A percentile compares a stretch with the other conserved stretches of the same genome.
phyloP scores from a whole-genome alignment of 2,797 vertebrate genomes.

The Myotis findleyi region DNA sequence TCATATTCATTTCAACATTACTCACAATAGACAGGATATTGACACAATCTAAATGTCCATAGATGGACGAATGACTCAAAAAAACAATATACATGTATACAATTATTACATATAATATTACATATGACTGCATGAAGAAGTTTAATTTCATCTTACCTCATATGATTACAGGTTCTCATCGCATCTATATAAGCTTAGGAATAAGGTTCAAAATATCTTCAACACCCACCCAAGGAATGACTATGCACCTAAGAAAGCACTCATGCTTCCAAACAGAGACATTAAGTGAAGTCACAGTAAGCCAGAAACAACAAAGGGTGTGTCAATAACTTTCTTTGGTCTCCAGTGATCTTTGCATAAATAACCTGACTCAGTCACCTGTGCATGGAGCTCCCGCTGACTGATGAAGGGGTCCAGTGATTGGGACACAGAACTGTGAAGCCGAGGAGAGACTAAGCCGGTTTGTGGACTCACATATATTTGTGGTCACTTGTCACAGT shows the following conservation, averaged over 20 bases:
- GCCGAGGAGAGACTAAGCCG: background rate
- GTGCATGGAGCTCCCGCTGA: background rate
- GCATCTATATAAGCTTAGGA: background rate
- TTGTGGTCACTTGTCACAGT: slow-evolving; percentile 27
- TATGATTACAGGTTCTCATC: background rate
- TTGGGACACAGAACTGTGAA: background rate
- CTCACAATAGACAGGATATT: background rate
- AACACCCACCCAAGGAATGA: fast-evolving
- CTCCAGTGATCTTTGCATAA: background rate
- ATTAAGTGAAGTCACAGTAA: background rate
- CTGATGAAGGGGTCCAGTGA: background rate
- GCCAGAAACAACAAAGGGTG: background rate
- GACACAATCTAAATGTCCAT: background rate
- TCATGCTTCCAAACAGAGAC: background rate
- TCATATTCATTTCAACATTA: background rate
- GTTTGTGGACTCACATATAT: background rate
- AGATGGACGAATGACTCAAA: background rate
- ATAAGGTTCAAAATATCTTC: background rate
- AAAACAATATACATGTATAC: too few relatives aligned
- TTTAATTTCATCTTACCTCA: background rate
- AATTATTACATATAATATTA: too few relatives aligned
- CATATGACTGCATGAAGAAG: background rate
- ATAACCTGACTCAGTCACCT: too few relatives aligned
- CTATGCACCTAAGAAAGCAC: background rate
- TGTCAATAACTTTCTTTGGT: background rate